Percentiles rank a stretch among this genome's conserved stretches.
These are phyloP conservation scores for Tachysurus fulvidraco DNA, from an alignment of 2,113 vertebrate genomes.

Conservation along the genomic window DNA sequence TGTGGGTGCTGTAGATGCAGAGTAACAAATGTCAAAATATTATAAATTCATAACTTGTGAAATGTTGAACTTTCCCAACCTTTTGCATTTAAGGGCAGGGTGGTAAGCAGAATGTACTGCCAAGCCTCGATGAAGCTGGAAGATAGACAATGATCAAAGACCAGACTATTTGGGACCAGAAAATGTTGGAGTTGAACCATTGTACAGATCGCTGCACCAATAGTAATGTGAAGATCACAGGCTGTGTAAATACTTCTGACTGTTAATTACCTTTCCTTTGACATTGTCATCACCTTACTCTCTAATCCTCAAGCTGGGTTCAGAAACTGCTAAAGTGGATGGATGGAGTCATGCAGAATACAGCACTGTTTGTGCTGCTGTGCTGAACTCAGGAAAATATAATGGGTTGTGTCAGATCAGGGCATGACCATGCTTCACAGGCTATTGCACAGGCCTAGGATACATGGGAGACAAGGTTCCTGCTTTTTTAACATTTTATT, in stretches of 20 bases:
- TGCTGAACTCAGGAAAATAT: neutral
- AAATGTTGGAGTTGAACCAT: neutral
- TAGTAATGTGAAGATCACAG: no score
- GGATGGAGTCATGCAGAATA: neutral
- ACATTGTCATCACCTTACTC: neutral
- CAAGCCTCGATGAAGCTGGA: neutral
- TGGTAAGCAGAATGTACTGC: neutral
- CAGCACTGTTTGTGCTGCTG: neutral
- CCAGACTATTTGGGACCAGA: neutral
- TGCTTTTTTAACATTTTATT: neutral
- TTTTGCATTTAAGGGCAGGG: neutral
- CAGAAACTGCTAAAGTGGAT: neutral
- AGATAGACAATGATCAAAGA: neutral
- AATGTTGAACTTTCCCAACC: constrained; percentile 5
- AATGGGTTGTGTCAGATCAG: neutral
- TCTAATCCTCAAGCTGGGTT: neutral
- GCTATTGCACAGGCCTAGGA: neutral
- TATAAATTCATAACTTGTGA: constrained; percentile 21
- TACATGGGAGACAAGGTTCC: neutral
- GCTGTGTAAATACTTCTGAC: no score
- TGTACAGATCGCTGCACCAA: neutral
- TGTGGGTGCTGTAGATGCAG: neutral
- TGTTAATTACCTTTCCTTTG: no score
- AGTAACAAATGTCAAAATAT: constrained; percentile 15
- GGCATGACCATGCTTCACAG: neutral